Evolutionary conservation across 2,113 vertebrate species (phyloP).

Genomic region (Thunnus maccoyii): DNA sequence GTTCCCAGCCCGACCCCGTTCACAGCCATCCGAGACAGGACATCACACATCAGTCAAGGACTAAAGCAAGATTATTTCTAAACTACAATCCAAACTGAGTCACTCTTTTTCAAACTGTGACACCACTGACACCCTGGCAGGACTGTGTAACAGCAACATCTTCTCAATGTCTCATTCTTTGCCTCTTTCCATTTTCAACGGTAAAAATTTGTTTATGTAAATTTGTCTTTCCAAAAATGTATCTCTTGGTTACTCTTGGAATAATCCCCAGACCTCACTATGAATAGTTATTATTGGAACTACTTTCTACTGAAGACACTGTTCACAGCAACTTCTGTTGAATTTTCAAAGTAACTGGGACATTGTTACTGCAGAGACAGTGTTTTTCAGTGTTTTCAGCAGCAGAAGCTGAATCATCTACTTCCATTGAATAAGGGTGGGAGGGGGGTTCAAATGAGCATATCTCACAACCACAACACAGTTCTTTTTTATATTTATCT

Average conservation of each 20-base stretch:
- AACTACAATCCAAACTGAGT: conserved; percentile 17
- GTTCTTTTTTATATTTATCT: no score
- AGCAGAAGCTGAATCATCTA: conserved; percentile 1
- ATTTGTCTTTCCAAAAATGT: background rate
- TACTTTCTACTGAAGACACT: no score
- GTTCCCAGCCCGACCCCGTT: no score
- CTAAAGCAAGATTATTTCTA: conserved; percentile 21
- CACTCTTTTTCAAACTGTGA: conserved; percentile 6
- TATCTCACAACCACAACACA: background rate
- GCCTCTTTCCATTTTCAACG: background rate
- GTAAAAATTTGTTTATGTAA: background rate
- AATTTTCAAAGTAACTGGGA: background rate
- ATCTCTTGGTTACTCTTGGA: background rate
- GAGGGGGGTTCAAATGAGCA: background rate
- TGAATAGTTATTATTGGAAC: background rate
- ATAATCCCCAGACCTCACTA: background rate
- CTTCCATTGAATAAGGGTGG: background rate
- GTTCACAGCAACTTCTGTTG: no score
- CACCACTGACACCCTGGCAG: background rate
- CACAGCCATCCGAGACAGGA: conserved; percentile 8
- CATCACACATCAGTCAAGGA: conserved; percentile 24
- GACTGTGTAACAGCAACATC: background rate
- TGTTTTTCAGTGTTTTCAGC: background rate
- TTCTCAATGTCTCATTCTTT: background rate
- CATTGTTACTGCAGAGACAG: background rate